Base-by-base conservation (phyloP, 35 echinoderm and acorn worm species). In the Diadema setosum region DNA sequence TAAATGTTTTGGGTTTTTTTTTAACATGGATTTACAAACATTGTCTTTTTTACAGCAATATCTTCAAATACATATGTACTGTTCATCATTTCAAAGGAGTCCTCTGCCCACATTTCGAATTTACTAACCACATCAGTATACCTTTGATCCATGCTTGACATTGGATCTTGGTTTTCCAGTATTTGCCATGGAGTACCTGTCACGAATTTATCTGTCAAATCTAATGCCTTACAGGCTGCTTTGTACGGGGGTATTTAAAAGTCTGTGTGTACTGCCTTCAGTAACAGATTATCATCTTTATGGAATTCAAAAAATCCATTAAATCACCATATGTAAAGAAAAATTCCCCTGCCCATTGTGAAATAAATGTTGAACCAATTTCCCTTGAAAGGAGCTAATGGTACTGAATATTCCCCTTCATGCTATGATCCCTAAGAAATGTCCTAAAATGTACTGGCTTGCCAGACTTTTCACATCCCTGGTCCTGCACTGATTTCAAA, bases 361-460 rank as follows among this genome's bases (percentile, higher is more conserved):
- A n/a, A n/a, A n/a, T n/a, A n/a, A n/a, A n/a, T n/a, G n/a, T n/a
- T 85, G 42, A 85, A 85, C 18, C 83, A 29, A 65, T 85, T 85
- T 9, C 83, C 83, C 37, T 58, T 65, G 42, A 60, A 69, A 36
- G 83, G 58, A 16, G 55, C 83, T 69, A 85, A 26, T 33, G 21
- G 50, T 5, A 65, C 76, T 16, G 5, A 42, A 4, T 43, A 2
- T 21, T 44, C 45, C 5, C 76, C 76, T n/a, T n/a, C n/a, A n/a
- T n/a, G n/a, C n/a, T n/a, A 37, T 81, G 29, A 5, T 45, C 76
- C 4, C 76, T 81, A 41, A 81, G 76, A 44, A 81, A 81, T 81
- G 76, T 81, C 33, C 76, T 4, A 44, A 81, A 81, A 42, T 36
- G 36, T 29, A n/a, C n/a, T n/a, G n/a, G n/a, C n/a, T n/a, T n/a